phyloP scores from a whole-genome alignment of 2,888 invertebrate species.

The Drosophila siamana region DNA sequence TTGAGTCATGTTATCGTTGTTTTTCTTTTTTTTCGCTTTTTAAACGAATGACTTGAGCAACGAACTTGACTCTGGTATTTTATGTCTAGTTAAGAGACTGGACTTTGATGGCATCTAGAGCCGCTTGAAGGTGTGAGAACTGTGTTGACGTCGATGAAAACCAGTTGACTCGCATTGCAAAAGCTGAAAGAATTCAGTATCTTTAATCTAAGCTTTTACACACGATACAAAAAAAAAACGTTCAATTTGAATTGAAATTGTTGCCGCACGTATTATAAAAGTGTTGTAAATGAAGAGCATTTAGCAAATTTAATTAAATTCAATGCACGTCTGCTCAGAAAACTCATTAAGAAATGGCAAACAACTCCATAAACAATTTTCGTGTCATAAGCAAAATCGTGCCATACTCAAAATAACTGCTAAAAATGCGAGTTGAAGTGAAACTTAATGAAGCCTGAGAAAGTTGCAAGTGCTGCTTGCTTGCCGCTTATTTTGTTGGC shows the following conservation, averaged over 20 bases:
- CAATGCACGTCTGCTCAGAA: slow-evolving; percentile 72
- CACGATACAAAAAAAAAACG: not conserved
- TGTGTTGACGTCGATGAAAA: slow-evolving; percentile 7
- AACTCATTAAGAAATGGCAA: slow-evolving; percentile 70
- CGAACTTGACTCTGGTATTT: slow-evolving; percentile 65
- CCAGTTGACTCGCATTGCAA: slow-evolving; percentile 24
- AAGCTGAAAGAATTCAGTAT: slow-evolving; percentile 1
- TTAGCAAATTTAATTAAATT: slow-evolving; percentile 68
- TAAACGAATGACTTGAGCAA: slow-evolving; percentile 65
- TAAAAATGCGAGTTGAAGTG: slow-evolving; percentile 66
- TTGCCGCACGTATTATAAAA: slow-evolving; percentile 25
- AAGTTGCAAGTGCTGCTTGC: slow-evolving; percentile 56
- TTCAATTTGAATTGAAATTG: slow-evolving; percentile 7
- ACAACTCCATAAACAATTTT: slow-evolving; percentile 76
- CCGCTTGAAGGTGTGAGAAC: slow-evolving; percentile 36
- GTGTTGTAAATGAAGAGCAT: slow-evolving; percentile 15
- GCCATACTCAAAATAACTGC: slow-evolving; percentile 59
- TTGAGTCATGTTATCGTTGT: slow-evolving; percentile 62
- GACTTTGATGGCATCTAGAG: slow-evolving; percentile 16
- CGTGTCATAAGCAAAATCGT: slow-evolving; percentile 80
- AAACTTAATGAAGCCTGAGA: slow-evolving; percentile 81
- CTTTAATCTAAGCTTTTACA: not conserved
- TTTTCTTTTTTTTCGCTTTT: slow-evolving; percentile 13
- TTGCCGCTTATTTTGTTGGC: not conserved
- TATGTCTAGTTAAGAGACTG: slow-evolving; percentile 21